Evolutionary conservation across 2,113 vertebrate species (phyloP), one percentile per base, ranked within the genome.

Genomic region (Odocoileus hemionus): DNA sequence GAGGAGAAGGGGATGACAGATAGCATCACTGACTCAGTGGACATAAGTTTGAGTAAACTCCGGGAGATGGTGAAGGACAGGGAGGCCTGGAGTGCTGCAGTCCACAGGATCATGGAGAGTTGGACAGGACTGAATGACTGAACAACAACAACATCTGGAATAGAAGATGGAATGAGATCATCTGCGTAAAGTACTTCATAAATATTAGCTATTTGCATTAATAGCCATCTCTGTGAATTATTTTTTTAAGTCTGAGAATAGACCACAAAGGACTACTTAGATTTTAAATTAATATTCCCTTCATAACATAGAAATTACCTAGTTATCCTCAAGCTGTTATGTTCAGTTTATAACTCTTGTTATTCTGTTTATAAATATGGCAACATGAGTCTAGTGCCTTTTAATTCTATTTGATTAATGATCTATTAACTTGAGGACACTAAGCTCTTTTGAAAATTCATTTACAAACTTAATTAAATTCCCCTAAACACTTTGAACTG

Each of bases 401-500:
- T 95, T 82, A 70, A 54, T 90, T 95, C 95, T 52, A 83, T 94
- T 64, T 67, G 52, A 79, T 64, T 97, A 97, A 96, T 93, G 88
- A 97, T 78, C 86, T 93, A 43, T 88, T 50, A 82, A 78, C 54
- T 45, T 47, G 28, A 96, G 89, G 70, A 79, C 60, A 79, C 15
- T 83, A 47, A 89, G 4, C 54, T 93, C 70, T 70, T 67, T 96
- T 82, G 83, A 86, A 88, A 89, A 90, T 83, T 94, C 58, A 92
- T 86, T 95, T 97, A 55, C 67, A 86, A 96, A 89, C 67, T 60
- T 90, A 97, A 97, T 96, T 96, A 91, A 92, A 85, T 96, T 86
- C 60, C 30, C 93, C 93, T 94, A 96, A 96, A 93, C 82, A 86
- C 61, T 97, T 78, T 80, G 78, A 97, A 85, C 76, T 96, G 57